Evolutionary conservation across 2,888 invertebrate species (phyloP), one percentile per base, ranked within the genome.

Genomic region (Polydrusus pterygomalis): DNA sequence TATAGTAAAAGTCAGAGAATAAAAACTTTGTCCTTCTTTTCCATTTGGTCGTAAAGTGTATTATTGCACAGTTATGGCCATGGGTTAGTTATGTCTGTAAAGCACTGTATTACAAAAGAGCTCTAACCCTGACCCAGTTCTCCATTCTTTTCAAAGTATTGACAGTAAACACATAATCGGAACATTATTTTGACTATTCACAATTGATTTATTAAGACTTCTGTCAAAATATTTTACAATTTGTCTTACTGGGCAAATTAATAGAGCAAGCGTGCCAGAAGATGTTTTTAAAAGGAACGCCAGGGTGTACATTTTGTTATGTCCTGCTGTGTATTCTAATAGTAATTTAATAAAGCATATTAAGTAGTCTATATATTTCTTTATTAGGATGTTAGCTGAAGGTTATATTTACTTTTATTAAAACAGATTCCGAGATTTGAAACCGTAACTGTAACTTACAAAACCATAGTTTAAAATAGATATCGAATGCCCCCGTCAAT

Each of bases 191-290:
- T 64, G 30, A 65, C 40, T 45, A 58, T 15, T 15, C 34, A 56
- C 15, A 49, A 30, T 30, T 70, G 51, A 75, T 71, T 71, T 71
- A 65, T 43, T 62, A 34, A 13, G 62, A 38, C 67, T 71, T 75
- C 71, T 75, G 71, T 75, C 75, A 75, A 75, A 75, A 75, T 75
- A 75, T 75, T 75, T 75, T 58, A 67, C 75, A 67, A 75, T 45
- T 68, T 60, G 38, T 56, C 62, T 73, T 68, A 60, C 25, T 25
- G 25, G 30, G 20, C 15, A 47, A 47, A 17, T 63, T 70, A 47
- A 47, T 69, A 38, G n/a, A 38, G 34, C 47, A 65, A 65, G 65
- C 65, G 65, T 65, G 65, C 49, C 65, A 34, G 65, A 49, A n/a
- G 47, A 11, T 51, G n/a, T 11, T 9, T 13, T 54, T 10, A 18